Evolutionary conservation across 2,113 vertebrate genomes (phyloP).

Genomic region (Amphiprion ocellaris): DNA sequence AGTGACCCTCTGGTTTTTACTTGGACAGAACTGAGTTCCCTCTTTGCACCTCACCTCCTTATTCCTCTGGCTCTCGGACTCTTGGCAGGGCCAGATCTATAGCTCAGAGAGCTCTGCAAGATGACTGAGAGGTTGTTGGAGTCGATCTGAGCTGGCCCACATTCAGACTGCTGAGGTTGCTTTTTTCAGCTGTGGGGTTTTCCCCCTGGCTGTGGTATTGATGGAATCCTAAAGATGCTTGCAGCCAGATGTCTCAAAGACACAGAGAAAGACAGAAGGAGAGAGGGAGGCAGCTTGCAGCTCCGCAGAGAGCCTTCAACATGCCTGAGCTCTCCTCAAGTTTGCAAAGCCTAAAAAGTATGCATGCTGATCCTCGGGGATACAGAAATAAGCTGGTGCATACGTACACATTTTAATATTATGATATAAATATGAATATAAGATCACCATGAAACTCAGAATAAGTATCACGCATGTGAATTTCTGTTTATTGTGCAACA

Average conservation of each 20-base stretch:
- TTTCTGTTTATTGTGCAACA: neutral
- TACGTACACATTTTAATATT: neutral
- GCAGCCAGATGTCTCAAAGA: constrained; percentile 73
- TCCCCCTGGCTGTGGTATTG: constrained; percentile 70
- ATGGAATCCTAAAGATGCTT: constrained; percentile 78
- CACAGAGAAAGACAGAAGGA: constrained; percentile 34
- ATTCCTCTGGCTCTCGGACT: constrained; percentile 44
- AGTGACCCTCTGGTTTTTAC: constrained; percentile 49
- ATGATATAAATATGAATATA: neutral
- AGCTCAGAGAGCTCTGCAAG: constrained; percentile 45
- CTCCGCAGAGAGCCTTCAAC: constrained; percentile 22
- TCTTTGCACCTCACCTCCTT: constrained; percentile 52
- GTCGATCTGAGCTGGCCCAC: constrained; percentile 52
- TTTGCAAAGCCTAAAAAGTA: constrained; percentile 29
- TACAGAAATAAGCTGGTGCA: neutral
- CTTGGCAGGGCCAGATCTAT: constrained; percentile 54
- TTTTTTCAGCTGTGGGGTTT: constrained; percentile 73
- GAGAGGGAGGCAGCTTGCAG: constrained; percentile 28
- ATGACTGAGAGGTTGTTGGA: constrained; percentile 62
- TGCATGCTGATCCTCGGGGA: constrained; percentile 1
- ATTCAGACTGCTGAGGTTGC: constrained; percentile 69
- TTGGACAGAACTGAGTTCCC: constrained; percentile 36
- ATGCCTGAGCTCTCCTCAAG: constrained; percentile 34
- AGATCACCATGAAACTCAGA: neutral
- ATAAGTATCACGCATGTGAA: neutral